Evolutionary conservation across 1,140 invertebrate genomes (phyloP), one percentile per base, ranked within the genome.

Genomic region (Dendrolimus kikuchii): DNA sequence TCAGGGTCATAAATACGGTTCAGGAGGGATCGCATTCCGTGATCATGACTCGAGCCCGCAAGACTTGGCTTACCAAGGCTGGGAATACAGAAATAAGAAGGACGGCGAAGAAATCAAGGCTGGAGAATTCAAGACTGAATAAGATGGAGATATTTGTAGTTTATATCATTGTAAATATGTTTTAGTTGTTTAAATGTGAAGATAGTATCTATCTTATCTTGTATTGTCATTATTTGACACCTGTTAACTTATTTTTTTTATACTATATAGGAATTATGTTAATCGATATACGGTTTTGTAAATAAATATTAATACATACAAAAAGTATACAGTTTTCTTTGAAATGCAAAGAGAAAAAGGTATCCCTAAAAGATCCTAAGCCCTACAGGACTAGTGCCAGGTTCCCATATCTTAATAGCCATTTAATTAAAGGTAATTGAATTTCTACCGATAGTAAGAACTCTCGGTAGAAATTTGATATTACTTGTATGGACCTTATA

Each of bases 11-110:
- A 80, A 85, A 53, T 84, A 85, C 54, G 86, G 88, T 8, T 75
- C 78, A 36, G 87, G 88, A 41, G 87, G 89, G 0, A 87, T 92
- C 10, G 89, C 91, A 46, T 93, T 91, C 67, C 90, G 91, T 7
- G 92, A 94, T 51, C 89, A 92, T 23, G 89, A 88, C 1, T 86
- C 90, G 9, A 87, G 90, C 53, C 88, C 92, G 5, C 93, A 93
- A 55, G 91, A 94, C 67, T 88, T 91, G 40, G 92, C 91, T 7
- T 94, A 94, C 68, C 88, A 88, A 51, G 87, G 87, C 4, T 88
- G 87, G 87, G 83, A 88, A 52, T 88, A 89, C 66, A 87, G 87
- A 59, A 86, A 82, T 48, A 85, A 86, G 51, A 74, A 84, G 41
- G 71, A 68, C 0, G 66, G 59, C 7, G 78, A 81, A 43, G 82